Evolutionary conservation across 2,113 vertebrate species (phyloP), one percentile per base, ranked within the genome.

Genomic region (Haemorhous mexicanus): DNA sequence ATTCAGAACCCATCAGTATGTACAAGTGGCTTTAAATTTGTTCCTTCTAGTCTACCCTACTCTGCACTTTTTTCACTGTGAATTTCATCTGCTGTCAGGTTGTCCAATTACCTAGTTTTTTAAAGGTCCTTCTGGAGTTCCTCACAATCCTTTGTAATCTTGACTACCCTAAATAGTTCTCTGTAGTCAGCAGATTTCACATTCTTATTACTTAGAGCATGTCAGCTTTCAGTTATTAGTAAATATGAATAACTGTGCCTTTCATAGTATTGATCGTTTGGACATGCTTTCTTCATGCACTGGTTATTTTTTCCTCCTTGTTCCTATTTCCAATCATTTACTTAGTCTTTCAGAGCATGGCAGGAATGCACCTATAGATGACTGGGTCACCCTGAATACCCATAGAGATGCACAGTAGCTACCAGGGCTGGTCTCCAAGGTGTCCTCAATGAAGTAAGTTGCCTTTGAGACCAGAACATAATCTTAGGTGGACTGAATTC

Each of bases 11-110:
- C 74, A 97, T 96, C 94, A 97, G 94, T 96, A 95, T 82, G 73
- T 96, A 83, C 94, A 96, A 97, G 94, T 96, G 94, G 77, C 96
- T 96, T 96, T 96, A 97, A 96, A 96, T 97, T 95, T 96, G 89
- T 95, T 94, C 95, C 86, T 96, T 94, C 91, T 92, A 85, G 92
- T 91, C 91, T 96, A 94, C 81, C 94, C 94, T 95, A 85, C 93
- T 90, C 91, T 95, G 95, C 95, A 93, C 89, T 96, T 97, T 96
- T 96, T 93, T 94, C 89, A 89, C 92, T 94, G 92, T 94, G 94
- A 94, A 96, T 96, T 96, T 96, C 93, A 95, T 95, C 87, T 97
- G 89, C 95, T 96, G 89, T 96, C 94, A 95, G 88, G 80, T 77
- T 95, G 92, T 93, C 95, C 96, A 97, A 94, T 96, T 97, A 95